Percentiles rank a stretch among this genome's conserved stretches.
phyloP scores from a whole-genome alignment of 2,797 vertebrate genomes.

The Artibeus jamaicensis region DNA sequence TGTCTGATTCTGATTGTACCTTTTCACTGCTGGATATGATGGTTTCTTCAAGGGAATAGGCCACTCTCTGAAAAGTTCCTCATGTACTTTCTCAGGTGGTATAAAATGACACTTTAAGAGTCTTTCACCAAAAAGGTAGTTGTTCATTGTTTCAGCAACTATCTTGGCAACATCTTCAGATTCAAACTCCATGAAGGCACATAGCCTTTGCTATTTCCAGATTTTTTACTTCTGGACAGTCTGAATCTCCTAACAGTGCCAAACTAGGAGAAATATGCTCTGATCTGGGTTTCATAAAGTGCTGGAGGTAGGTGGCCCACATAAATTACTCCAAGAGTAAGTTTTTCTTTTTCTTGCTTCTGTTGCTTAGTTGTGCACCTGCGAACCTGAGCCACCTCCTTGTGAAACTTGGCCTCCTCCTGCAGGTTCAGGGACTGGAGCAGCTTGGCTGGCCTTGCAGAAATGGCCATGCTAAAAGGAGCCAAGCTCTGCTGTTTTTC shows the following conservation, averaged over 20 bases:
- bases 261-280: constrained; percentile 92
- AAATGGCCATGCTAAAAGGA: rapidly evolving
- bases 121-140: constrained; percentile 94
- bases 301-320: constrained; percentile 90
- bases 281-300: constrained; percentile 89
- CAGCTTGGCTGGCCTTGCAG: neutral
- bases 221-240: constrained; percentile 94
- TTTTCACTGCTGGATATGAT: constrained; percentile 81
- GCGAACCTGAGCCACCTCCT: constrained; percentile 85
- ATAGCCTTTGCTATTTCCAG: constrained; percentile 93
- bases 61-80: constrained; percentile 87
- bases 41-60: constrained; percentile 84
- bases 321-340: constrained; percentile 91
- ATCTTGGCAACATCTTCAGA: constrained; percentile 96
- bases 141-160: constrained; percentile 97
- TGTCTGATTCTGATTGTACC: constrained; percentile 87
- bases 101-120: constrained; percentile 91
- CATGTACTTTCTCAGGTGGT: constrained; percentile 89
- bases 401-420: constrained; percentile 86
- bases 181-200: constrained; percentile 93
- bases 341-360: constrained; percentile 8
- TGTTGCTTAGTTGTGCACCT: constrained; percentile 67
- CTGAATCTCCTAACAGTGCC: constrained; percentile 88
- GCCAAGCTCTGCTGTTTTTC: rapidly evolving
- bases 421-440: constrained; percentile 87